Evolutionary conservation across 2,113 vertebrate genomes (phyloP).

Genomic region (Pelecanus crispus): DNA sequence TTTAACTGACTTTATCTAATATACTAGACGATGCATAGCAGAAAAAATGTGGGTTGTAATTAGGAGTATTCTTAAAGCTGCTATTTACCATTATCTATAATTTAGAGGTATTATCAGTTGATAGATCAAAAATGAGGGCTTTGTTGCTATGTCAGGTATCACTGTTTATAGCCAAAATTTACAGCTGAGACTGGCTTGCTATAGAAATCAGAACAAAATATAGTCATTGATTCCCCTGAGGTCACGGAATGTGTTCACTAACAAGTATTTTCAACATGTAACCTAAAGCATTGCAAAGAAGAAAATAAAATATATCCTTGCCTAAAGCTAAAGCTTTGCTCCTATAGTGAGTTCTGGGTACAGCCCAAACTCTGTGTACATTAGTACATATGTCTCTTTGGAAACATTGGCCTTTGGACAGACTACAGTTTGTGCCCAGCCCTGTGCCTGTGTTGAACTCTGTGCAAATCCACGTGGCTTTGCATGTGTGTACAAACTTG

Average conservation of each 20-base stretch:
- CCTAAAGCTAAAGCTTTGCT: not conserved
- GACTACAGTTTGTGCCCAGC: not conserved
- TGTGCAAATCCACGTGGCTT: not conserved
- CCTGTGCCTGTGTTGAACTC: not conserved
- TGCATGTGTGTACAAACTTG: not conserved
- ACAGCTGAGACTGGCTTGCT: not conserved
- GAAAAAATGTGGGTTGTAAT: not conserved
- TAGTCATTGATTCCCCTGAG: not conserved
- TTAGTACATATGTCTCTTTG: fast-evolving
- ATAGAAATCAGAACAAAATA: not conserved
- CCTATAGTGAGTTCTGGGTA: not conserved
- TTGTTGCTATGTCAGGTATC: not conserved
- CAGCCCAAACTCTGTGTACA: not conserved
- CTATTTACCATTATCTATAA: not conserved
- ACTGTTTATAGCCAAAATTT: not conserved
- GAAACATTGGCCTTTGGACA: not conserved
- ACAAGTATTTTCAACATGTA: not conserved
- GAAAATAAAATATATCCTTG: not conserved
- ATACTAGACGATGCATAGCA: not conserved
- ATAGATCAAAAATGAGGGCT: not conserved
- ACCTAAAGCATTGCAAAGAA: not conserved
- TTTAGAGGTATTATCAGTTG: not conserved
- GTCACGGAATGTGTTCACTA: not conserved
- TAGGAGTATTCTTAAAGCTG: not conserved
- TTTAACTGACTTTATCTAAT: not conserved